Base-by-base conservation (phyloP, 2,888 invertebrate species). In the Neoascia interrupta region DNA sequence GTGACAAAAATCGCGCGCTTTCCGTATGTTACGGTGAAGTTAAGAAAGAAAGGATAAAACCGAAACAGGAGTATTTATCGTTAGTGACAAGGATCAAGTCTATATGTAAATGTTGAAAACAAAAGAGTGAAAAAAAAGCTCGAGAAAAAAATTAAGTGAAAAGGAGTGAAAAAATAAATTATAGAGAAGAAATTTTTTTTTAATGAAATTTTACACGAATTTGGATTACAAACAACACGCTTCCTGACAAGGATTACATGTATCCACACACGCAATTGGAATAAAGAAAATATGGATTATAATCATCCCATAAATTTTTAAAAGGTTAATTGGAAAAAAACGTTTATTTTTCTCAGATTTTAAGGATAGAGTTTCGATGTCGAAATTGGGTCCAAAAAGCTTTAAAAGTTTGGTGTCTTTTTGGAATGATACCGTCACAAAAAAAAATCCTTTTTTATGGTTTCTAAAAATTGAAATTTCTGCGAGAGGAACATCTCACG, bases 201-300 rank as follows among this genome's bases (percentile, higher is more conserved):
- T n/a, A n/a, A 54, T 19, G 2, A 60, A 28, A 28, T 41, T 53
- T 63, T 66, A 18, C 13, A 31, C 39, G 31, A 18, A n/a, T 64
- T 66, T 49, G 79, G 79, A 79, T 79, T 61, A 51, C 66, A 61
- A 61, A 11, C 54, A 39, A 36, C 53, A n/a, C n/a, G n/a, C n/a
- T n/a, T n/a, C n/a, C n/a, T 49, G 21, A 47, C 16, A 73, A 79
- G 79, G 79, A 79, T 79, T 26, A 47, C 39, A 6, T 16, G 18
- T 37, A 21, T 4, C 6, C 15, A 47, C n/a, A 26, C 26, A 10
- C 15, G 43, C 43, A 45, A 49, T 60, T 73, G 72, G 76, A 60
- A 79, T 76, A 73, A 11, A n/a, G 31, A 49, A 15, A 72, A 58
- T 72, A 68, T 73, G 73, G 79, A 79, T 79, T 60, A 79, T 26